Conservation (phyloP, 2,113 vertebrate genomes). For the Upupa epops region DNA sequence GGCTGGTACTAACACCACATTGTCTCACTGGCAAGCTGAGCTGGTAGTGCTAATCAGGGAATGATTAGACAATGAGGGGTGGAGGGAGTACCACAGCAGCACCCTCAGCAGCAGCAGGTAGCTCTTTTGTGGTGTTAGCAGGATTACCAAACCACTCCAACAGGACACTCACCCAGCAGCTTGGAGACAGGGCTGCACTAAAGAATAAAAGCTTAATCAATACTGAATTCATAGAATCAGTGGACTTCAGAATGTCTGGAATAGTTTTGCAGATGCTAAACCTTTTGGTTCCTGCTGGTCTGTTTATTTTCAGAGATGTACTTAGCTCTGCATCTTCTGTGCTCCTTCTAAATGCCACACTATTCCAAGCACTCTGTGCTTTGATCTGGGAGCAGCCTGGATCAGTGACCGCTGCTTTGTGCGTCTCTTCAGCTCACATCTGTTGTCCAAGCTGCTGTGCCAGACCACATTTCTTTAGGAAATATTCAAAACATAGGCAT, state of each 20-base stretch:
- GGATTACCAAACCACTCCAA: neutral
- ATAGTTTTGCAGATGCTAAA: neutral
- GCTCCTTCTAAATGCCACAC: neutral
- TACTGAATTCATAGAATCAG: neutral
- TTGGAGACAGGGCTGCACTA: neutral
- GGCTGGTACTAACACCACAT: neutral
- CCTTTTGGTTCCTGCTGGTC: neutral
- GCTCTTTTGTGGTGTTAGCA: neutral
- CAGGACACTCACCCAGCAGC: neutral
- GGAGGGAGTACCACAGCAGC: neutral
- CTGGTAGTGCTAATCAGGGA: neutral
- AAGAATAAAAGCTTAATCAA: neutral
- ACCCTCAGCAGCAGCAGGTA: neutral
- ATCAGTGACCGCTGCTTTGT: neutral
- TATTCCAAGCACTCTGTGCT: accelerated
- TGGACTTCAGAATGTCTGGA: neutral
- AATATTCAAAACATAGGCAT: neutral
- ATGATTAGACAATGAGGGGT: accelerated
- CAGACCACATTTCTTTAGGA: neutral
- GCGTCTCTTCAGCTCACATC: neutral
- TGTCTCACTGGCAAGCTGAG: too few relatives aligned
- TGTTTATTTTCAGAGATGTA: neutral
- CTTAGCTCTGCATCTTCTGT: neutral
- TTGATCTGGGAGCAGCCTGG: neutral
- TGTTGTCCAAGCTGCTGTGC: neutral